A percentile compares a stretch with the other conserved stretches of the same genome.
phyloP scores from a whole-genome alignment of 2,797 vertebrate species.

The Momotus momota region DNA sequence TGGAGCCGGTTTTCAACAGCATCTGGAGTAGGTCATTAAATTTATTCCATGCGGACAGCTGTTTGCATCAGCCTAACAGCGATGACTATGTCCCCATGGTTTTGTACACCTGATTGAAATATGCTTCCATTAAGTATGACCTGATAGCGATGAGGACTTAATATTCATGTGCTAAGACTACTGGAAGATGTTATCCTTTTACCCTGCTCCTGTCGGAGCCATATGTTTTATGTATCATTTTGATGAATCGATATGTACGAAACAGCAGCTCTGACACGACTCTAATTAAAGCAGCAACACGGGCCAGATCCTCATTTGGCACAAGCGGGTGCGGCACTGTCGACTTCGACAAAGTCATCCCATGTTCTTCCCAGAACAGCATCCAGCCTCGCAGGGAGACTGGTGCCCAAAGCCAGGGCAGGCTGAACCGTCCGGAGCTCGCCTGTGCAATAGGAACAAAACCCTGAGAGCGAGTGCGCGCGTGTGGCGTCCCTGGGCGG shows the following conservation, averaged over 20 bases:
- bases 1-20: conserved; percentile 54
- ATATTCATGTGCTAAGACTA: conserved; percentile 6
- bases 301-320: conserved; percentile 12
- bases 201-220: background rate
- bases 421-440: background rate
- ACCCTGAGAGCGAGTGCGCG: background rate
- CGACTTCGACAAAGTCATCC: background rate
- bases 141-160: background rate
- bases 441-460: background rate
- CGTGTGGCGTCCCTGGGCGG: background rate
- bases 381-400: background rate
- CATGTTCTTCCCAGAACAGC: background rate
- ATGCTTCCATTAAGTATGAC: conserved; percentile 31
- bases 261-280: background rate
- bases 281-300: background rate
- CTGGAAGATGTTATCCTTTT: background rate
- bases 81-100: conserved; percentile 21
- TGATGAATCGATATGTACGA: background rate
- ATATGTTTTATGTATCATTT: conserved; percentile 4
- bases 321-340: background rate
- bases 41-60: conserved; percentile 49
- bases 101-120: conserved; percentile 46
- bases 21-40: conserved; percentile 71
- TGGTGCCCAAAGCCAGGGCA: background rate
- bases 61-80: conserved; percentile 68